Conservation (phyloP, 1,140 invertebrate species). For the Ladona fulva region DNA sequence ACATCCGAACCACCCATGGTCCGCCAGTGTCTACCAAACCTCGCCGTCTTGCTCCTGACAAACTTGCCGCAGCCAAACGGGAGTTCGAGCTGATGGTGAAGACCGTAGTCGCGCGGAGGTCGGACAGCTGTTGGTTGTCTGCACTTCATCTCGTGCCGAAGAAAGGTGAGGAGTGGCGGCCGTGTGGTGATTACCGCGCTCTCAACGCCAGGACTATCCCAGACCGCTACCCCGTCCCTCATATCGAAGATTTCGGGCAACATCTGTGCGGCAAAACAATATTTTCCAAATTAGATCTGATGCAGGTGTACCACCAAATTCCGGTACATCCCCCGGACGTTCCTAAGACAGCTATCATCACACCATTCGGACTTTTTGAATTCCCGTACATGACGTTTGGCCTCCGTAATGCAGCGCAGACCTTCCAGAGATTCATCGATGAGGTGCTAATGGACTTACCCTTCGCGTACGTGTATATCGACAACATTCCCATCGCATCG, state of each 20-base stretch:
- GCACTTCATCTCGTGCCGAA: conserved; percentile 24
- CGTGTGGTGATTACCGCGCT: conserved; percentile 32
- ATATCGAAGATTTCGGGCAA: conserved; percentile 31
- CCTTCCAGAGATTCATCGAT: conserved; percentile 38
- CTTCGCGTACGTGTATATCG: conserved; percentile 26
- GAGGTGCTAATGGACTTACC: conserved; percentile 27
- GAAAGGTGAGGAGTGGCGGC: conserved; percentile 31
- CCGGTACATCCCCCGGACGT: conserved; percentile 25
- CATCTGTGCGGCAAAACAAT: too few species aligned
- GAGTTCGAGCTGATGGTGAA: too few species aligned
- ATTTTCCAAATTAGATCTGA: conserved; percentile 16
- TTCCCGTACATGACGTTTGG: conserved; percentile 36
- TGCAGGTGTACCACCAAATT: conserved; percentile 37
- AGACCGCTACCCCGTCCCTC: too few species aligned
- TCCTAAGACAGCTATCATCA: conserved; percentile 32
- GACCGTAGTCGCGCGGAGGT: too few species aligned
- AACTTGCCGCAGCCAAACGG: too few species aligned
- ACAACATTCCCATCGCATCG: conserved; percentile 39
- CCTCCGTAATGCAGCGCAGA: conserved; percentile 36
- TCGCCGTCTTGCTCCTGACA: too few species aligned
- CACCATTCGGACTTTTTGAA: conserved; percentile 31
- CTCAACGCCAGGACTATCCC: conserved; percentile 24
- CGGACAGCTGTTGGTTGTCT: too few species aligned
- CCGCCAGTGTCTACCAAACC: too few species aligned
- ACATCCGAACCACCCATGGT: too few species aligned